phyloP scores from a whole-genome alignment of 2,797 vertebrate species.

The Psittacula derbiana region DNA sequence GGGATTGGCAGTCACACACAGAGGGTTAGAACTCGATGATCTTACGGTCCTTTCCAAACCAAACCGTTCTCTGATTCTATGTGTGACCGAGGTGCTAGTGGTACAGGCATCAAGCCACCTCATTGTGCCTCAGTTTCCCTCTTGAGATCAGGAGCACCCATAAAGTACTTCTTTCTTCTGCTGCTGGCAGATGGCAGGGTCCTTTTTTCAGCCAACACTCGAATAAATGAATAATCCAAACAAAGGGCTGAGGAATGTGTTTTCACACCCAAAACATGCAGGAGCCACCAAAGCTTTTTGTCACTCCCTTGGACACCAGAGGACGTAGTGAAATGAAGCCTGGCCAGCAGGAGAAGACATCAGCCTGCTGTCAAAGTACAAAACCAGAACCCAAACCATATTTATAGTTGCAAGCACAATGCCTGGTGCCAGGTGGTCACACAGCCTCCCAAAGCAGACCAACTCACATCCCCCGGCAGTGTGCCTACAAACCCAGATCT shows the following conservation, averaged over 20 bases:
- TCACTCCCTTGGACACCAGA: neutral
- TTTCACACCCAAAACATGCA: neutral
- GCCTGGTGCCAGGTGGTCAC: neutral
- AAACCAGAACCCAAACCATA: neutral
- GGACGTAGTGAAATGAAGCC: neutral
- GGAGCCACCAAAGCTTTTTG: neutral
- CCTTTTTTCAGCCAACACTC: neutral
- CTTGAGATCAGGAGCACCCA: neutral
- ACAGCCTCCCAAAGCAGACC: neutral
- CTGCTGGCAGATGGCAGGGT: neutral
- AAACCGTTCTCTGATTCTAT: fast-evolving
- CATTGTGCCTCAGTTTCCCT: neutral
- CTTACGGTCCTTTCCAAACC: neutral
- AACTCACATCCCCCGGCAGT: neutral
- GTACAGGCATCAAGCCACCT: neutral
- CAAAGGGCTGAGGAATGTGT: neutral
- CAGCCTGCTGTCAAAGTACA: neutral
- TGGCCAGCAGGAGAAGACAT: neutral
- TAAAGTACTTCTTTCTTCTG: neutral
- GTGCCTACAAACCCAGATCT: neutral
- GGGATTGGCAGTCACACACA: neutral
- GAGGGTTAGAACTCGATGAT: neutral
- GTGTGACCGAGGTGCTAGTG: neutral
- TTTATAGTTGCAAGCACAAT: neutral
- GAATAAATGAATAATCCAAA: neutral